phyloP scores from a whole-genome alignment of 2,797 vertebrate species.

The Botia almorhae region DNA sequence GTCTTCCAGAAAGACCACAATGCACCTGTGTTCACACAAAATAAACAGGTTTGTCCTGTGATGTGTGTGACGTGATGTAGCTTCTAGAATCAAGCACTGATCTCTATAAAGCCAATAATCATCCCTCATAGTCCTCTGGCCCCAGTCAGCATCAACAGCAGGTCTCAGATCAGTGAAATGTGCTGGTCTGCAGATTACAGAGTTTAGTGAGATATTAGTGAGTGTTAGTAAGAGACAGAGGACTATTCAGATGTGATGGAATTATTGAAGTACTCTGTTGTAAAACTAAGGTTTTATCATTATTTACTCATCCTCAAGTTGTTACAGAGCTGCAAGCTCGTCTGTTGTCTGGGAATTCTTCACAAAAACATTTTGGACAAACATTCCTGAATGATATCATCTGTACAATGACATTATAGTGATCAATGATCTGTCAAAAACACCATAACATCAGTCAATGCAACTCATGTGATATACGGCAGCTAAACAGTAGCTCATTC shows the following conservation, averaged over 20 bases:
- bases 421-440: neutral
- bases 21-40: neutral
- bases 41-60: neutral
- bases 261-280: neutral
- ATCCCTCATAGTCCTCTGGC: neutral
- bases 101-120: neutral
- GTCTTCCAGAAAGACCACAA: constrained; percentile 1
- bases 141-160: neutral
- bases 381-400: too few species aligned
- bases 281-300: neutral
- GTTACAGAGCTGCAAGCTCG: neutral
- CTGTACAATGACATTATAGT: neutral
- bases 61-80: neutral
- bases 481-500: too few species aligned
- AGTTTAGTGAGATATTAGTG: neutral
- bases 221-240: neutral
- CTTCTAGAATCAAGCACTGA: neutral
- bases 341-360: neutral
- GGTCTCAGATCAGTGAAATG: neutral
- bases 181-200: neutral
- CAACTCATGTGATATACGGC: too few species aligned
- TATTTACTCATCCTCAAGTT: neutral
- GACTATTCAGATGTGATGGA: neutral
- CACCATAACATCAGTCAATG: too few species aligned
- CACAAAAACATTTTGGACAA: neutral